These are phyloP conservation scores for Proctacanthus coquilletti DNA, from an alignment of 1,140 invertebrate species.

Conservation along the genomic window DNA sequence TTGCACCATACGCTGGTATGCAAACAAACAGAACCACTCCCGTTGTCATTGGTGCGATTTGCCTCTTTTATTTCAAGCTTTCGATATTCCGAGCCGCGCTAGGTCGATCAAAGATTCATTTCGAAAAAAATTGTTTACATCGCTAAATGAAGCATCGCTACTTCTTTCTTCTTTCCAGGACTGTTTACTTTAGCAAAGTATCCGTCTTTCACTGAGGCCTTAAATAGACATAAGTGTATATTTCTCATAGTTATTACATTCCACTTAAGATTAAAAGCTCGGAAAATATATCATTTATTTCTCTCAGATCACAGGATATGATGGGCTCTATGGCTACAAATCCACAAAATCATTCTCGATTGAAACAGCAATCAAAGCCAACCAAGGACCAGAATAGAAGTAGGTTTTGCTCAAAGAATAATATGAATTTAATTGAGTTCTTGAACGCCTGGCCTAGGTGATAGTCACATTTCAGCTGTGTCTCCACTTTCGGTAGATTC, in stretches of 20 bases:
- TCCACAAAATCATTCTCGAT: slow-evolving; percentile 24
- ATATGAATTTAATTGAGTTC: too few relatives aligned
- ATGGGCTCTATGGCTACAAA: slow-evolving; percentile 14
- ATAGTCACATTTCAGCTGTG: not conserved
- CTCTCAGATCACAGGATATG: slow-evolving; percentile 3
- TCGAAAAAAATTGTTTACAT: not conserved
- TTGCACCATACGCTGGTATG: too few relatives aligned
- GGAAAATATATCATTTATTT: not conserved
- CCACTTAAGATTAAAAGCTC: not conserved
- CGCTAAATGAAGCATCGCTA: not conserved
- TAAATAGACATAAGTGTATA: not conserved
- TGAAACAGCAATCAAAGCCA: slow-evolving; percentile 12
- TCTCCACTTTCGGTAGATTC: not conserved
- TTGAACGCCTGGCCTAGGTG: too few relatives aligned
- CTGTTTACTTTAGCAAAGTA: not conserved
- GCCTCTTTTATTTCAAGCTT: too few relatives aligned
- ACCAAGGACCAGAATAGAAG: too few relatives aligned
- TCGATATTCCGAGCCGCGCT: too few relatives aligned
- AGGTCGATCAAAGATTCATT: not conserved
- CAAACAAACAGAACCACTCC: too few relatives aligned
- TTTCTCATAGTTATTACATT: not conserved
- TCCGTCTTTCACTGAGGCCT: not conserved
- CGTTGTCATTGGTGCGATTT: too few relatives aligned
- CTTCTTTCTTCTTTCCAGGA: too few relatives aligned
- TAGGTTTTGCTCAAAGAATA: too few relatives aligned